Percentiles rank a stretch among this genome's conserved stretches.
phyloP scores from a whole-genome alignment of 2,888 invertebrate genomes.

The Atrina japonica region DNA sequence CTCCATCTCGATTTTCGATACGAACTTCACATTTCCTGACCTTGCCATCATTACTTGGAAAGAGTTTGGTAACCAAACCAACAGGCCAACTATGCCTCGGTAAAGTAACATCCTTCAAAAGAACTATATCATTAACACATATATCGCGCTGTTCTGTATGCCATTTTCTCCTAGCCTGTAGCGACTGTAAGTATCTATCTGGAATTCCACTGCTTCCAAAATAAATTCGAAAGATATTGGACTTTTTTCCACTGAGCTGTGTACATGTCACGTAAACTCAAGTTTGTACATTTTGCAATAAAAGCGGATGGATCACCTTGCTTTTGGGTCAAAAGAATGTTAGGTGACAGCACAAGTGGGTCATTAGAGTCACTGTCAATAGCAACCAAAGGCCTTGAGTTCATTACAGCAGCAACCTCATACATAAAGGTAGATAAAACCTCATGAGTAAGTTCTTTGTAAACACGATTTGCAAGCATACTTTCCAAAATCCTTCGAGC shows the following conservation, averaged over 20 bases:
- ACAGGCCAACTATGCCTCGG: slow-evolving; percentile 31
- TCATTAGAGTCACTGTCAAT: no score
- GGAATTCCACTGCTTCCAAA: slow-evolving; percentile 37
- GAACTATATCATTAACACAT: slow-evolving; percentile 32
- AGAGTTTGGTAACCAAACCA: slow-evolving; percentile 20
- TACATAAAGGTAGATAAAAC: no score
- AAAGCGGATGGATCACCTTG: no score
- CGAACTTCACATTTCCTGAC: slow-evolving; percentile 33
- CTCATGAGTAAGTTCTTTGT: no score
- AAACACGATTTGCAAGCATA: no score
- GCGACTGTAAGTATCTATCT: slow-evolving; percentile 32
- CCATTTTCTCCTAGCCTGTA: slow-evolving; percentile 36
- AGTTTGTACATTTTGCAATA: no score
- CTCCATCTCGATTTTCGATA: slow-evolving; percentile 19
- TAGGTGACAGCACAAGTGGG: no score
- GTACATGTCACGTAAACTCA: no score
- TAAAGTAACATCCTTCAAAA: slow-evolving; percentile 27
- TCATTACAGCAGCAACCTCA: no score
- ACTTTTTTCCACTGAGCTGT: slow-evolving; percentile 32
- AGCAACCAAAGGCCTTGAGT: no score
- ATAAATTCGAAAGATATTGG: slow-evolving; percentile 29
- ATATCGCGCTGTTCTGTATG: slow-evolving; percentile 12
- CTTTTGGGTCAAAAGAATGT: no score
- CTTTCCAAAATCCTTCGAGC: no score
- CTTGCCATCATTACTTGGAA: slow-evolving; percentile 31